A percentile compares a stretch with the other conserved stretches of the same genome.
Evolutionary conservation across 2,113 vertebrate genomes (phyloP).

Genomic region (Semicossyphus pulcher): DNA sequence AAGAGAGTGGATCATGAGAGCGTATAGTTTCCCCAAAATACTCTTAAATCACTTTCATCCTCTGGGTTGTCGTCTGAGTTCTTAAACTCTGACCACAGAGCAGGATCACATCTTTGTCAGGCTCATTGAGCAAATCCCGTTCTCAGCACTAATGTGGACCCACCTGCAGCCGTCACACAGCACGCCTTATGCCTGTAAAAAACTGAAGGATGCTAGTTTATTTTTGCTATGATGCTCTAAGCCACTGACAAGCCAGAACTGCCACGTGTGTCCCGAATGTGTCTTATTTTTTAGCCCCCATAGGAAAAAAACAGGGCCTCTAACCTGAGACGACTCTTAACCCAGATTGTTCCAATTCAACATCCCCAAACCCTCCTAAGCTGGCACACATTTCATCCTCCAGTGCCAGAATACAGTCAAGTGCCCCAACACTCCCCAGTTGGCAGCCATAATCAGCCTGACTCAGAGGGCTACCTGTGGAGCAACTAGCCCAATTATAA

Average conservation of each 20-base stretch:
- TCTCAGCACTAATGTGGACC: neutral
- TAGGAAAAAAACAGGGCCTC: neutral
- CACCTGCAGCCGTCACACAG: neutral
- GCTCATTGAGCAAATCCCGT: slow-evolving; percentile 21
- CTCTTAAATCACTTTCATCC: slow-evolving; percentile 45
- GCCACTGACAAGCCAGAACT: neutral
- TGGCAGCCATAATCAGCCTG: slow-evolving; percentile 16
- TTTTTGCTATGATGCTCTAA: neutral
- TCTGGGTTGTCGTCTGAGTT: neutral
- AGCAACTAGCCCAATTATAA: slow-evolving; percentile 59
- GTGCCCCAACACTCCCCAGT: neutral
- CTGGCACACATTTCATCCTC: slow-evolving; percentile 22
- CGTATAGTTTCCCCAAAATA: slow-evolving; percentile 39
- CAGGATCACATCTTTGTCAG: slow-evolving; percentile 9
- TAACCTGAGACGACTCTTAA: slow-evolving; percentile 26
- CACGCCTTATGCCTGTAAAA: neutral
- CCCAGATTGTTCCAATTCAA: slow-evolving; percentile 7
- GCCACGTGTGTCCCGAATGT: neutral
- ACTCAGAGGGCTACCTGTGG: slow-evolving; percentile 46
- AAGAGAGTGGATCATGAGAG: slow-evolving; percentile 45
- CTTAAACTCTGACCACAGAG: slow-evolving; percentile 22
- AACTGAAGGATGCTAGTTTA: neutral
- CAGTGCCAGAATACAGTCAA: slow-evolving; percentile 29
- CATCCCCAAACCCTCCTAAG: neutral
- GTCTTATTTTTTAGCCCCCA: no score